Evolutionary conservation across 2,888 invertebrate genomes (phyloP).

Genomic region (Trilocha varians): DNA sequence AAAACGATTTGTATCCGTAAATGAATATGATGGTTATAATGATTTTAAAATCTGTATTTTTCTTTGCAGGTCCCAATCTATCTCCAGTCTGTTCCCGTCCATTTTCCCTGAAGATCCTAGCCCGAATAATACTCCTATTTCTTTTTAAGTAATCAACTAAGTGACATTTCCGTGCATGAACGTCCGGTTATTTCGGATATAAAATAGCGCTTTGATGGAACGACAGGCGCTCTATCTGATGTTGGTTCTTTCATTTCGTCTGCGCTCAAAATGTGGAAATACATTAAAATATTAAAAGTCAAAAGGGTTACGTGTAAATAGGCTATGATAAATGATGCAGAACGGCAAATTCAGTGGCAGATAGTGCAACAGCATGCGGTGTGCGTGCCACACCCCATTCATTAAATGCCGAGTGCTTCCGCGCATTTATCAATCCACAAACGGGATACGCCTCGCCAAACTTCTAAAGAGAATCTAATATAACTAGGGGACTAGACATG

Average conservation of each 20-base stretch:
- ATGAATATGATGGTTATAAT: neutral
- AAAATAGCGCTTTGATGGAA: too few species aligned
- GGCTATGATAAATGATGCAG: too few species aligned
- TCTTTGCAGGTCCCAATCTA: neutral
- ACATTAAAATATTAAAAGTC: too few species aligned
- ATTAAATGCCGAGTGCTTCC: conserved; percentile 69
- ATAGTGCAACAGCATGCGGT: conserved; percentile 50
- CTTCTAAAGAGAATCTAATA: conserved; percentile 2
- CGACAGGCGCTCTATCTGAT: too few species aligned
- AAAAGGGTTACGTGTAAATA: too few species aligned
- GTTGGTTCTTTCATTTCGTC: too few species aligned
- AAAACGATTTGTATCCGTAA: neutral
- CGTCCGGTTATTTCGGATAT: too few species aligned
- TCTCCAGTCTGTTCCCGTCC: neutral
- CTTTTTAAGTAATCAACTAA: too few species aligned
- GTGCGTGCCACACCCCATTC: conserved; percentile 70
- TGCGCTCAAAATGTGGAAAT: too few species aligned
- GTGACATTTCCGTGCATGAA: too few species aligned
- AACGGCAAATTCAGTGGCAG: conserved; percentile 45
- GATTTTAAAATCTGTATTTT: conserved; percentile 4
- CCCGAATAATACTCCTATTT: too few species aligned
- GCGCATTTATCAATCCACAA: conserved; percentile 67
- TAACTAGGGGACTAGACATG: neutral
- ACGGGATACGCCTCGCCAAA: conserved; percentile 33
- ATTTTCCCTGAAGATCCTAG: neutral